A percentile compares a stretch with the other conserved stretches of the same genome.
phyloP scores from a whole-genome alignment of 2,888 invertebrate genomes.

The Leucophora obtusa region DNA sequence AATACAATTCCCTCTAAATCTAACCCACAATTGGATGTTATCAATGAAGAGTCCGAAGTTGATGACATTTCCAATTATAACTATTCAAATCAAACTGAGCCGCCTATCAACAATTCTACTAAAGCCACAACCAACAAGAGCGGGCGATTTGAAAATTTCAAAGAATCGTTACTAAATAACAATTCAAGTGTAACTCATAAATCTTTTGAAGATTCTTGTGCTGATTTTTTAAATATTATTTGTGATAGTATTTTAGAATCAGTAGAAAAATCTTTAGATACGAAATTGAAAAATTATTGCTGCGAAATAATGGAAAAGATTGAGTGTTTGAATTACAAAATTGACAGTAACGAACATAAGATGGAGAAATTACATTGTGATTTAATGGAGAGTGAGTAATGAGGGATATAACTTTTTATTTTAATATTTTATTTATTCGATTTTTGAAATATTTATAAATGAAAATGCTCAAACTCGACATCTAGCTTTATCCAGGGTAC shows the following conservation, averaged over 20 bases:
- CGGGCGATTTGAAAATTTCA: neutral
- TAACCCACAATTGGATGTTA: slow-evolving; percentile 59
- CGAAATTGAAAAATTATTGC: slow-evolving; percentile 57
- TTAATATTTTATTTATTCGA: no score
- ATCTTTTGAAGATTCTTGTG: slow-evolving; percentile 68
- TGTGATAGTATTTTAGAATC: slow-evolving; percentile 73
- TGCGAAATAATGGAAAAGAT: slow-evolving; percentile 54
- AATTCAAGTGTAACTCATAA: neutral
- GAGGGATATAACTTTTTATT: no score
- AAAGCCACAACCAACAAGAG: no score
- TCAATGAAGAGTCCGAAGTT: slow-evolving; percentile 61
- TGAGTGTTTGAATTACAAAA: slow-evolving; percentile 46
- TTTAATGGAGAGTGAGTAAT: slow-evolving; percentile 67
- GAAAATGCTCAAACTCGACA: no score
- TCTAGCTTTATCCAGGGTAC: no score
- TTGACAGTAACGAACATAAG: slow-evolving; percentile 60
- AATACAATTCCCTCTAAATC: neutral
- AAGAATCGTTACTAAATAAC: neutral
- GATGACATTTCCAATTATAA: neutral
- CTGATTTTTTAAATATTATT: slow-evolving; percentile 73
- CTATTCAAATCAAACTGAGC: neutral
- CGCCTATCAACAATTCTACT: no score
- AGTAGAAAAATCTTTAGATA: slow-evolving; percentile 68
- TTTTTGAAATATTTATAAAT: no score
- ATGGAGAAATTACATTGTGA: slow-evolving; percentile 61